Evolutionary conservation across 2,113 vertebrate genomes (phyloP), one percentile per base, ranked within the genome.

Genomic region (Peromyscus polionotus): DNA sequence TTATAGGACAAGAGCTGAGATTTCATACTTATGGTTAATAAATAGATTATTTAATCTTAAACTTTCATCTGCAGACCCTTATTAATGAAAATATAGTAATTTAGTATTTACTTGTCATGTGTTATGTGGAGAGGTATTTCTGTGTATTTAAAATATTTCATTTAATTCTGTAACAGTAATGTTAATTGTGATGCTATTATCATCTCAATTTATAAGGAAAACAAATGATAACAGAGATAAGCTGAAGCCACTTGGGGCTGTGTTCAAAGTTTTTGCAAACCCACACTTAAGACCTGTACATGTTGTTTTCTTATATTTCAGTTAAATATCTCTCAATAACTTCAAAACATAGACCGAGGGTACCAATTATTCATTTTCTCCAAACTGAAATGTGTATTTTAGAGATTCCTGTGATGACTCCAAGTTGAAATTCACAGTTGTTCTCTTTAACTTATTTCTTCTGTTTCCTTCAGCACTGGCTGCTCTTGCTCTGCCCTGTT

Each of bases 1-100:
- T 89, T 24, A 85, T 91, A 68, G 14, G 11, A 36, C 26, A 67
- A 28, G 6, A 88, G 77, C 36, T 80, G 26, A 63, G 6, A 10
- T 93, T 76, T 91, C 7, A 75, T 80, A 63, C 79, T 85, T 85
- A 85, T 80, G 24, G 5, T 13, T 88, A 80, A 85, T 8, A 80
- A 61, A 88, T 54, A 75, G 13, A 91, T 39, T 84, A 61, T 57
- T 91, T 84, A 93, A 86, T 88, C 20, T 70, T n/a, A 95, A 96
- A 81, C 7, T 70, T 70, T 51, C 17, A 54, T 68, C 2, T 89
- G 51, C 51, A 51, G 14, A 88, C 4, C 68, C 72, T 96, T 90
- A 72, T 84, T 68, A 80, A 95, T 59, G 80, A 86, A 75, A 68
- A 10, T 42, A 57, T 68, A 85, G 73, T 17, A 24, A 85, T 45